A percentile compares a stretch with the other conserved stretches of the same genome.
These are phyloP conservation scores for Yoshiicerus persimilis DNA, from an alignment of 1,140 invertebrate species.

Conservation along the genomic window DNA sequence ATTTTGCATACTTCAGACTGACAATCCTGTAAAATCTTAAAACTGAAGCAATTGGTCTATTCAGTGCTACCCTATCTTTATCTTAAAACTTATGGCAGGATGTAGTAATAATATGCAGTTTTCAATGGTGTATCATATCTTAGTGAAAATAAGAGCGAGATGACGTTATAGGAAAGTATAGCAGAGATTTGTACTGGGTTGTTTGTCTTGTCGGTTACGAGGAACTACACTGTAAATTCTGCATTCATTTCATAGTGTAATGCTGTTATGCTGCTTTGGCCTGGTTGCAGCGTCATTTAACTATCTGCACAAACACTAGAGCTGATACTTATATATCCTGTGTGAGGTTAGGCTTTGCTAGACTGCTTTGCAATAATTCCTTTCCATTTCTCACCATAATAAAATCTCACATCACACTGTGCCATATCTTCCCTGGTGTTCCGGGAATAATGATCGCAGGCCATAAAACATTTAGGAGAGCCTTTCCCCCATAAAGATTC, in stretches of 20 bases:
- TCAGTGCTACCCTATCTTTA: background rate
- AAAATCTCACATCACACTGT: constrained; percentile 23
- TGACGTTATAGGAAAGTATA: background rate
- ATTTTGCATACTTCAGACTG: background rate
- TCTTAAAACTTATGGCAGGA: background rate
- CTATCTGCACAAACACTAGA: background rate
- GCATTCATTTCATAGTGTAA: background rate
- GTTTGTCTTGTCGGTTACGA: background rate
- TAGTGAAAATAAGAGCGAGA: background rate
- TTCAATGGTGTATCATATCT: background rate
- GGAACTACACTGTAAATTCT: background rate
- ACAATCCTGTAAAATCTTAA: background rate
- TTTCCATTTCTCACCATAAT: constrained; percentile 34
- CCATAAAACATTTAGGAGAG: constrained; percentile 49
- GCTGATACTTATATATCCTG: background rate
- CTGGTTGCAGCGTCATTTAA: background rate
- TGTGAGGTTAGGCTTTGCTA: constrained; percentile 14
- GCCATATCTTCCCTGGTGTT: constrained; percentile 25
- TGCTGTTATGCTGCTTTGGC: background rate
- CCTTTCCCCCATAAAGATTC: constrained; percentile 45
- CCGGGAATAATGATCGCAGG: constrained; percentile 44
- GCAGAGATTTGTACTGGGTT: background rate
- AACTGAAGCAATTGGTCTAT: background rate
- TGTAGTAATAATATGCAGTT: background rate
- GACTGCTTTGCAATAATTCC: constrained; percentile 23